Base-by-base conservation (phyloP, 2,113 vertebrate genomes). In the Hirundichthys speculiger region DNA sequence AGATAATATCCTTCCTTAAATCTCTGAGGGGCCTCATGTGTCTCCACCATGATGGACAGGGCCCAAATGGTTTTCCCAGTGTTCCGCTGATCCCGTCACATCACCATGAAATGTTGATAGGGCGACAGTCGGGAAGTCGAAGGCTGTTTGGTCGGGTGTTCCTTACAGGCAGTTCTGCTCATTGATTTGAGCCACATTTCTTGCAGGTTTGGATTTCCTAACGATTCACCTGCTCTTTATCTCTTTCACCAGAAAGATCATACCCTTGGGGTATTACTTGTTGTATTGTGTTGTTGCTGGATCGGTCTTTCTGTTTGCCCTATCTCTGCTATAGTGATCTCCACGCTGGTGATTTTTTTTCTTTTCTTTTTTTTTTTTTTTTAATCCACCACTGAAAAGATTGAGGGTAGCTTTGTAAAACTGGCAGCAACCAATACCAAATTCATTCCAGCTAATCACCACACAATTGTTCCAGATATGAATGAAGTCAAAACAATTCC, bases 161-260 rank as follows among this genome's bases (percentile, higher is more conserved):
- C 82, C 69, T 90, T 86, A 84, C 79, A 85, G 86, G 81, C 87
- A 86, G 77, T 82, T 84, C 70, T 50, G 80, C 65, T 74, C 80
- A 94, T 92, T 62, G 92, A 93, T 93, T 92, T 88, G 43, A 61
- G 70, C 89, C 90, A 77, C 20, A 64, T 76, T 91, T 92, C 82
- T 85, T 82, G 83, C 88, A 83, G 87, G 83, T 83, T 89, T 83
- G 77, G 73, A 79, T 92, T 90, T 89, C 89, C 75, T 89, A 90
- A 88, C 80, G 84, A 90, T 91, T 92, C 82, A 84, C 89, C 86
- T 87, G 84, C 82, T 88, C 80, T 76, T 81, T 88, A 90, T 79
- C 88, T 80, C 77, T 82, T 81, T 88, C 88, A 90, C 91, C 91
- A 89, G 88, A 90, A 90, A 84, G 84, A 84, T 69, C 2, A 67